These are phyloP conservation scores for Magallana gigas DNA, from an alignment of 1,140 invertebrate genomes.

Conservation along the genomic window DNA sequence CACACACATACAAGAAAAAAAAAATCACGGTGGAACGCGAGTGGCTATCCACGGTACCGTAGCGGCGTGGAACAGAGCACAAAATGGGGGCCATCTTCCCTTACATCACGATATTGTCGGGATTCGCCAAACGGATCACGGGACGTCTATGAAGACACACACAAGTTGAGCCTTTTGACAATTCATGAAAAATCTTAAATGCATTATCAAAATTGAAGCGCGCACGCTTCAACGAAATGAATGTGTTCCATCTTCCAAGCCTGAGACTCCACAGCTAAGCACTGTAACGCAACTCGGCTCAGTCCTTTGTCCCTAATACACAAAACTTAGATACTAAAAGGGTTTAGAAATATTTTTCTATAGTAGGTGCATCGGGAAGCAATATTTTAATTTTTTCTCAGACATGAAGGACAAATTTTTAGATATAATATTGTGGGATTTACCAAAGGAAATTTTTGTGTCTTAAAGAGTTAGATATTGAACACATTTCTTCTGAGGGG, in stretches of 20 bases:
- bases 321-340: neutral
- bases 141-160: constrained; percentile 49
- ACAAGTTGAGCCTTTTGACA: constrained; percentile 31
- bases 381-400: neutral
- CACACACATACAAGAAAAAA: neutral
- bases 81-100: constrained; percentile 35
- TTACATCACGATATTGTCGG: constrained; percentile 56
- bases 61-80: constrained; percentile 51
- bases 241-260: constrained; percentile 42
- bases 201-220: constrained; percentile 54
- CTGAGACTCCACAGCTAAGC: constrained; percentile 19
- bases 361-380: neutral
- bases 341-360: constrained; percentile 10
- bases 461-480: neutral
- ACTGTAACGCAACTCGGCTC: constrained; percentile 29
- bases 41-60: constrained; percentile 43
- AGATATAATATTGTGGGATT: neutral
- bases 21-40: neutral
- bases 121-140: constrained; percentile 54
- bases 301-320: constrained; percentile 8
- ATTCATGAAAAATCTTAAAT: constrained; percentile 50
- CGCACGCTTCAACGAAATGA: constrained; percentile 54
- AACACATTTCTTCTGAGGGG: neutral
- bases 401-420: neutral
- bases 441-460: neutral